These are phyloP conservation scores for Drosophila melanosoma DNA, from an alignment of 2,888 invertebrate species.

Conservation along the genomic window DNA sequence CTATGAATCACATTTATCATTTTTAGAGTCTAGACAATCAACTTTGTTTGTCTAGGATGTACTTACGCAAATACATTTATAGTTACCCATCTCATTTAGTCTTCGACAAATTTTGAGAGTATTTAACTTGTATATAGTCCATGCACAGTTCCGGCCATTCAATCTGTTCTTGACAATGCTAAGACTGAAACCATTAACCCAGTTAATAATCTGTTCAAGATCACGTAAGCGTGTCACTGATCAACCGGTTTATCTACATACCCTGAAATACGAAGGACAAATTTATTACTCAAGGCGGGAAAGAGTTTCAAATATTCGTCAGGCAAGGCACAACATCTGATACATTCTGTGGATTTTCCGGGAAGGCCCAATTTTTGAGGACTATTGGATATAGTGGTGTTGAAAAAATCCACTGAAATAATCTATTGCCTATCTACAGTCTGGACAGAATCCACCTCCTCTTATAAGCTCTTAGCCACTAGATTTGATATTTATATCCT, in stretches of 20 bases:
- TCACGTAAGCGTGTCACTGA: background rate
- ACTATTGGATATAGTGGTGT: no score
- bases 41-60: background rate
- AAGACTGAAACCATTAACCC: background rate
- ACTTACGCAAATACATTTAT: background rate
- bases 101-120: background rate
- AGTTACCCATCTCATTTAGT: background rate
- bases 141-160: background rate
- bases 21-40: constrained; percentile 5
- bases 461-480: background rate
- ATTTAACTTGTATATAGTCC: background rate
- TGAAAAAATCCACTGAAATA: background rate
- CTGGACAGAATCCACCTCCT: background rate
- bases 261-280: background rate
- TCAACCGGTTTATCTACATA: background rate
- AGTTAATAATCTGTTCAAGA: background rate
- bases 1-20: constrained; percentile 21
- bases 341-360: background rate
- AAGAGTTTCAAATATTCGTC: background rate
- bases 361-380: background rate
- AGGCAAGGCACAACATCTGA: background rate
- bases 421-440: background rate
- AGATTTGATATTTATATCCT: background rate
- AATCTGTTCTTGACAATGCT: background rate
- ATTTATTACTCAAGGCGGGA: background rate